Base-by-base conservation (phyloP, 2,888 invertebrate species). In the Chrysotoxum bicinctum region DNA sequence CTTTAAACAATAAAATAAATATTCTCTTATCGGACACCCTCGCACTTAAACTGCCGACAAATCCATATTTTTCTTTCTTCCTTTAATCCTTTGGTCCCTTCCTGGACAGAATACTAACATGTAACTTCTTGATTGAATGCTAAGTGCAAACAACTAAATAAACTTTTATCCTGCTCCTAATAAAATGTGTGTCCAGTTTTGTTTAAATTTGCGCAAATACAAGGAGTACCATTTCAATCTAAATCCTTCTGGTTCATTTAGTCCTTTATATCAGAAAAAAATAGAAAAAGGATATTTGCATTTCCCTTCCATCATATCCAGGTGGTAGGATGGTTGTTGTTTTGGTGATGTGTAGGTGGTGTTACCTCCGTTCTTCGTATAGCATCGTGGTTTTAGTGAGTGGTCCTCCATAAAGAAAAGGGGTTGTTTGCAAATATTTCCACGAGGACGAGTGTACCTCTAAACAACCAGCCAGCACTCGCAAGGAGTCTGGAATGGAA, bases 361-460 rank as follows among this genome's bases (percentile, higher is more conserved):
- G 73, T 76, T 81, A 75, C 68, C 64, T 72, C 58, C 23, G 54
- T 69, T 75, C 35, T 64, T 26, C 14, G 12, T 14, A 35, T 8
- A 43, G 30, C 30, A 62, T 62, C 62, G 43, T 62, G 23, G 56
- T n/a, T 58, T 32, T 45, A 45, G 56, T 60, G 76, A 81, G 76
- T 76, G 76, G 72, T 77, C 60, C 85, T 85, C 76, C 48, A 26
- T 26, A 66, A 84, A 66, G 56, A 77, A 77, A 77, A 64, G 56
- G 81, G 81, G 76, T 85, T 85, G 85, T 81, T 85, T 81, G 66
- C 75, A 85, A 85, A 85, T 85, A 77, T 81, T 81, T 81, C 81
- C 85, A 85, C 81, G 80, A 85, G 85, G 80, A 85, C 85, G 81
- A 76, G 81, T 77, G 81, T 64, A 35, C 30, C 54, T 30, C 72